Evolutionary conservation across 2,113 vertebrate genomes (phyloP).

Genomic region (Maccullochella peelii): DNA sequence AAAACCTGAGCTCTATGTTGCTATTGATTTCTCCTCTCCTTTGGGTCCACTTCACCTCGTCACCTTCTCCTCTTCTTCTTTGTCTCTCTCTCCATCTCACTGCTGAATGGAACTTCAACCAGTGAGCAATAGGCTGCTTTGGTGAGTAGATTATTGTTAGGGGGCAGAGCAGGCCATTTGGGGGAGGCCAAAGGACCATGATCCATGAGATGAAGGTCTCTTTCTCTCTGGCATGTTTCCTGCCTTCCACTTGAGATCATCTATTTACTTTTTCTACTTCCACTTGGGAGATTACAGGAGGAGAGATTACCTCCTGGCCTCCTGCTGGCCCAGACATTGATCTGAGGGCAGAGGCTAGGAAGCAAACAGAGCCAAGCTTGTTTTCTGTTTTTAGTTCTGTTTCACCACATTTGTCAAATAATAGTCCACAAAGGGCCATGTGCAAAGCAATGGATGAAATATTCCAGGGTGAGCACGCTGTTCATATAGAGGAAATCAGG

Average conservation of each 20-base stretch:
- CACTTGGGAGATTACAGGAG: slow-evolving; percentile 31
- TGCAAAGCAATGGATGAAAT: not conserved
- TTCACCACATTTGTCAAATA: not conserved
- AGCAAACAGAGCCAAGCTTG: not conserved
- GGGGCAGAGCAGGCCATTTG: slow-evolving; percentile 9
- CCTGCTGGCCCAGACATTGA: slow-evolving; percentile 15
- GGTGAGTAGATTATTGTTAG: slow-evolving; percentile 29
- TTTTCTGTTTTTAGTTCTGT: not conserved
- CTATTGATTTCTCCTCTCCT: slow-evolving; percentile 28
- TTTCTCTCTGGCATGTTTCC: not conserved
- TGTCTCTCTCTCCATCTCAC: not conserved
- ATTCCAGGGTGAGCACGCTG: no score
- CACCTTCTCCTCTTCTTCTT: not conserved
- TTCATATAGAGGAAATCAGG: no score
- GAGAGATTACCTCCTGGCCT: slow-evolving; percentile 14
- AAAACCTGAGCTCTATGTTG: slow-evolving; percentile 6
- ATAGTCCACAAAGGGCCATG: not conserved
- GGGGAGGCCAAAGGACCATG: slow-evolving; percentile 16
- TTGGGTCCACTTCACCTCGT: slow-evolving; percentile 12
- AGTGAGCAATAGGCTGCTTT: slow-evolving; percentile 7
- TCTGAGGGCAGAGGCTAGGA: slow-evolving; percentile 13
- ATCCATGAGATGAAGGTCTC: slow-evolving; percentile 28
- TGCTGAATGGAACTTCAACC: slow-evolving; percentile 18
- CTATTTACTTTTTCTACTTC: slow-evolving; percentile 21
- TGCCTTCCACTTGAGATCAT: slow-evolving; percentile 19